A percentile compares a stretch with the other conserved stretches of the same genome.
Conservation (phyloP, 1,140 invertebrate species). For the Apis cerana region DNA sequence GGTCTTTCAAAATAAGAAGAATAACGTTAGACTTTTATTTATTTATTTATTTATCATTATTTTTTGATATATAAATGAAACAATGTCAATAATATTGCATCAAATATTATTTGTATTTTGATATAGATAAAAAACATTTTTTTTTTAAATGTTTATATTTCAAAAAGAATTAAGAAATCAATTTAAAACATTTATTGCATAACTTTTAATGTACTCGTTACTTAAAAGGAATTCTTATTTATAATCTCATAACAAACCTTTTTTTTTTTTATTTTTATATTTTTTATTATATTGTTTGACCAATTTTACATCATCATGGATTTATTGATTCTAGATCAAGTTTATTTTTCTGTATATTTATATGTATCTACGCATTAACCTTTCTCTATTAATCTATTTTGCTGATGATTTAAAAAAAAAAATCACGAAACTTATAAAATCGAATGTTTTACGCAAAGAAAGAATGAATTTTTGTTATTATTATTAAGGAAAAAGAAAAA, state of each 20-base stretch:
- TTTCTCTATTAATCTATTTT: background rate
- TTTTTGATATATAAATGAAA: background rate
- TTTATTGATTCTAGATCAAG: constrained; percentile 22
- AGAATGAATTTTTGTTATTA: background rate
- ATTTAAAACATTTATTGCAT: background rate
- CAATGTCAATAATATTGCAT: background rate
- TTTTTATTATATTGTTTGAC: constrained; percentile 10
- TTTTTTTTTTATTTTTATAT: constrained; percentile 9
- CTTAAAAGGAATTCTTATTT: constrained; percentile 9
- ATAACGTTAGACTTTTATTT: background rate
- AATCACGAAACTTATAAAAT: background rate
- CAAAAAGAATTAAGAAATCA: background rate
- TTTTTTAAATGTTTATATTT: background rate
- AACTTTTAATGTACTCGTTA: background rate
- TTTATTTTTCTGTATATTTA: constrained; percentile 34
- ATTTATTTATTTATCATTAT: too few species aligned
- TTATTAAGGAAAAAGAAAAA: background rate
- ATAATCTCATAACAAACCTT: background rate
- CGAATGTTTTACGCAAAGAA: background rate
- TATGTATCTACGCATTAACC: constrained; percentile 5
- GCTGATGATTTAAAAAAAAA: background rate
- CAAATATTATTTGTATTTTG: background rate
- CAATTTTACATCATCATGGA: background rate
- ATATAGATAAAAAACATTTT: constrained; percentile 3
- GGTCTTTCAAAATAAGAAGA: background rate